Conservation (phyloP, 2,888 invertebrate genomes). For the Arctia plantaginis region DNA sequence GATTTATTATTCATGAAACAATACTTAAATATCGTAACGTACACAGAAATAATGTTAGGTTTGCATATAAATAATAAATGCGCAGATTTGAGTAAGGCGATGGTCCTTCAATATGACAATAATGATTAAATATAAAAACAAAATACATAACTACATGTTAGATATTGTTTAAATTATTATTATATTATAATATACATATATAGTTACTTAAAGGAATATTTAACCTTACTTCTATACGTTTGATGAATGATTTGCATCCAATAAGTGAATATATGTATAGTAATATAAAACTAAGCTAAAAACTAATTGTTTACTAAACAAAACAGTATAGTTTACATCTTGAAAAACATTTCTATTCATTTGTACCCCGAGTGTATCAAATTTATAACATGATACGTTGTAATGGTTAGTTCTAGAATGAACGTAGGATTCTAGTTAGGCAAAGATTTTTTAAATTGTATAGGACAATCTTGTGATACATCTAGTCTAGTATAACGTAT, state of each 20-base stretch:
- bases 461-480: too few relatives aligned
- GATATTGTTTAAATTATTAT: not conserved
- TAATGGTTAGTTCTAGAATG: too few relatives aligned
- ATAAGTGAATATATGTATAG: not conserved
- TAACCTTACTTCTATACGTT: not conserved
- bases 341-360: too few relatives aligned
- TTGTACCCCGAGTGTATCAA: too few relatives aligned
- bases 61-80: not conserved
- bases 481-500: too few relatives aligned
- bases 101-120: not conserved
- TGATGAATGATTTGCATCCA: not conserved
- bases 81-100: not conserved
- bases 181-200: too few relatives aligned
- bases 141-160: not conserved
- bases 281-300: not conserved
- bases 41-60: conserved; percentile 4
- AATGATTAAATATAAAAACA: not conserved
- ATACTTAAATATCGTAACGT: conserved; percentile 6
- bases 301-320: not conserved
- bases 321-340: not conserved
- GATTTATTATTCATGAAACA: conserved; percentile 6
- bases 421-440: too few relatives aligned
- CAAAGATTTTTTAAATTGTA: too few relatives aligned
- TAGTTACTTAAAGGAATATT: not conserved
- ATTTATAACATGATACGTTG: too few relatives aligned